A percentile compares a stretch with the other conserved stretches of the same genome.
These are phyloP conservation scores for Microctenopoma lineatum DNA, from an alignment of 2,797 vertebrate genomes.

Conservation along the genomic window DNA sequence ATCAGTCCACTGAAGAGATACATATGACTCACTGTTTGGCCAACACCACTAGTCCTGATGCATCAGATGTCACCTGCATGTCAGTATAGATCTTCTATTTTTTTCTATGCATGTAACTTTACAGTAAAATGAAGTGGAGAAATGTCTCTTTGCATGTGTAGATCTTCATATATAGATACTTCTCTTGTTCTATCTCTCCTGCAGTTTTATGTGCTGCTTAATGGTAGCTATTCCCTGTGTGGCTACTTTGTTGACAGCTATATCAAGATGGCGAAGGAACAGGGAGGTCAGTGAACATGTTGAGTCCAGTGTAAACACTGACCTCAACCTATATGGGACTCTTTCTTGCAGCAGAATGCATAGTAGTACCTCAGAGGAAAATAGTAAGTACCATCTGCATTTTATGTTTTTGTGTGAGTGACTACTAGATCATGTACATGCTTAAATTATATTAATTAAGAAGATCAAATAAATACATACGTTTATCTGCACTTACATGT, in stretches of 20 bases:
- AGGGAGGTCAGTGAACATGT: constrained; percentile 53
- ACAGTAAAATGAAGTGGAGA: background rate
- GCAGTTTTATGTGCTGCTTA: constrained; percentile 79
- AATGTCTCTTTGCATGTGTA: background rate
- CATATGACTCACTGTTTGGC: constrained; percentile 77
- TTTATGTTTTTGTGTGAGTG: background rate
- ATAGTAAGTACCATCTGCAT: constrained; percentile 28
- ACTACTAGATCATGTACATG: too few species aligned
- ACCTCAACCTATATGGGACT: constrained; percentile 73
- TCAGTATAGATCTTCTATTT: constrained; percentile 57
- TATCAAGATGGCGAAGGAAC: constrained; percentile 57
- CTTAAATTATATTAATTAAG: too few species aligned
- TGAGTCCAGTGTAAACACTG: constrained; percentile 52
- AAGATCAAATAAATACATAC: too few species aligned
- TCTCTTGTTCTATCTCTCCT: constrained; percentile 15
- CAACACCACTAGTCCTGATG: constrained; percentile 49
- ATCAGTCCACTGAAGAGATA: constrained; percentile 71
- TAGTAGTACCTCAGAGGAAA: constrained; percentile 28
- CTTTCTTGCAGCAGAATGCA: constrained; percentile 38
- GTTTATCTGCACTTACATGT: too few species aligned
- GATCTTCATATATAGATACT: background rate
- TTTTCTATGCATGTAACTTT: background rate
- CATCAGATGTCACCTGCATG: constrained; percentile 75
- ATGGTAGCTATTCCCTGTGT: constrained; percentile 78
- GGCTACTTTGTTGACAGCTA: constrained; percentile 69